These are phyloP conservation scores for Drosophila ironensis DNA, from an alignment of 1,140 invertebrate species.

Conservation along the genomic window DNA sequence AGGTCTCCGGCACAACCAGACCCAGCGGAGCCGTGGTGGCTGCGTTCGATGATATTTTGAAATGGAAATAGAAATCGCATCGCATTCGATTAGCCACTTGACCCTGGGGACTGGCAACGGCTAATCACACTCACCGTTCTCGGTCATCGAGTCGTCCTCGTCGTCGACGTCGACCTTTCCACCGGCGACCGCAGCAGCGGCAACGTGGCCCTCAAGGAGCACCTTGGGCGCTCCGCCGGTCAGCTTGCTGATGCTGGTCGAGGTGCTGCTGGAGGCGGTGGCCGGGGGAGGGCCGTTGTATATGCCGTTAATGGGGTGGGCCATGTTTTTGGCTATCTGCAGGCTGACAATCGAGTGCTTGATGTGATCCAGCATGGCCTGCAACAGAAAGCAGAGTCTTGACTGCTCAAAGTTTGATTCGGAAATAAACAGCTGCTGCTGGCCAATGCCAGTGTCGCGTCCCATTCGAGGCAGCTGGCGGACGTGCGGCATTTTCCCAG, in stretches of 20 bases:
- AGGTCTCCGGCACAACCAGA: conserved; percentile 89
- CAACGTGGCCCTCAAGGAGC: conserved; percentile 10
- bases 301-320: conserved; percentile 92
- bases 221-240: conserved; percentile 25
- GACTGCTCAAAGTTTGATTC: not conserved
- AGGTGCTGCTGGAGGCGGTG: conserved; percentile 37
- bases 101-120: conserved; percentile 9
- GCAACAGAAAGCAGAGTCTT: conserved; percentile 51
- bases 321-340: conserved; percentile 98
- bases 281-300: conserved; percentile 85
- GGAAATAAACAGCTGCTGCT: conserved; percentile 14
- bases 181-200: not conserved
- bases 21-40: conserved; percentile 75
- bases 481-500: conserved; percentile 20
- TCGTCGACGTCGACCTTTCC: conserved; percentile 58
- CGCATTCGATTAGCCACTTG: conserved; percentile 20
- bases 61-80: not conserved
- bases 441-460: no score
- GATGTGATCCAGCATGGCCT: conserved; percentile 95
- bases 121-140: conserved; percentile 66
- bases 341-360: conserved; percentile 98
- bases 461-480: conserved; percentile 30
- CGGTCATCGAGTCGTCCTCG: conserved; percentile 75
- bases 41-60: conserved; percentile 17
- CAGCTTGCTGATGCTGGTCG: conserved; percentile 12